These are phyloP conservation scores for Chrysina gloriosa DNA, from an alignment of 2,888 invertebrate genomes.

Conservation along the genomic window DNA sequence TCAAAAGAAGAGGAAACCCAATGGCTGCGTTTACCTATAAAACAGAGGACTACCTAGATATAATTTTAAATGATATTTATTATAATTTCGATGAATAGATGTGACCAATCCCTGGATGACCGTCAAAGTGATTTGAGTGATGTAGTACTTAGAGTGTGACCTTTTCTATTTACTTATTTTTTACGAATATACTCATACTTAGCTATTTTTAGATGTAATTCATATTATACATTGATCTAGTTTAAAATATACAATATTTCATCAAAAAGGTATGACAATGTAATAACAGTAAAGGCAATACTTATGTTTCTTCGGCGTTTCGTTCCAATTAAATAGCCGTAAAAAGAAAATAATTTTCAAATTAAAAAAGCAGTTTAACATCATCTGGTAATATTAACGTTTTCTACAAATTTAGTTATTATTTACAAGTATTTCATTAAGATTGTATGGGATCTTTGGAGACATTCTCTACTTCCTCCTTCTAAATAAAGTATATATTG, in stretches of 20 bases:
- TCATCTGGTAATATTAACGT: no score
- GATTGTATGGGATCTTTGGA: no score
- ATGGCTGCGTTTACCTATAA: conserved; percentile 11
- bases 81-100: not conserved
- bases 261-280: not conserved
- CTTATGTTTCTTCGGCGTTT: no score
- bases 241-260: not conserved
- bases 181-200: conserved; percentile 26
- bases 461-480: no score
- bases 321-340: no score
- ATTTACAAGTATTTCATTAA: no score
- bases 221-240: not conserved
- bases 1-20: conserved; percentile 27
- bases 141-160: not conserved
- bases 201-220: not conserved
- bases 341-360: no score
- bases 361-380: no score
- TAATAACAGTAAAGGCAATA: no score
- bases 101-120: not conserved
- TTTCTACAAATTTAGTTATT: no score
- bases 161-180: not conserved
- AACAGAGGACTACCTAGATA: not conserved
- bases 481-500: no score
- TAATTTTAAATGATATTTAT: conserved; percentile 1
- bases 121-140: not conserved